Evolutionary conservation across 2,797 vertebrate species (phyloP).

Genomic region (Anolis apletophallus): DNA sequence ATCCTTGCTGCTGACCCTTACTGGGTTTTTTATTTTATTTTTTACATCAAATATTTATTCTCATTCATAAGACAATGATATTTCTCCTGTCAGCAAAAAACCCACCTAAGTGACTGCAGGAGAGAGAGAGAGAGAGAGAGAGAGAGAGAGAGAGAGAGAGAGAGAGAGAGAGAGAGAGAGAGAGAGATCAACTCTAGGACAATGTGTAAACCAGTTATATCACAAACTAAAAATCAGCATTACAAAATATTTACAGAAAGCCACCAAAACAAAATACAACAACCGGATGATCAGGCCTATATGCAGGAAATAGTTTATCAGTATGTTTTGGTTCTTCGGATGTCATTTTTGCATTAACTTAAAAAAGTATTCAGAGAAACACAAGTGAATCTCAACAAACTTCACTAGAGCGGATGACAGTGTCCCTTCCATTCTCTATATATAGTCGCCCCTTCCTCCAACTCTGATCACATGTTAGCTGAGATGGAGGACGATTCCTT

Average conservation of each 20-base stretch:
- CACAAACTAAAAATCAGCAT: conserved; percentile 76
- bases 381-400: background rate
- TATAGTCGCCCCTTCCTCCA: background rate
- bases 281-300: conserved; percentile 59
- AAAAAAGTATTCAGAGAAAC: conserved; percentile 52
- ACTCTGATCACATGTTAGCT: conserved; percentile 52
- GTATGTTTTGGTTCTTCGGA: conserved; percentile 52
- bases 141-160: too few species aligned
- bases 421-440: conserved; percentile 21
- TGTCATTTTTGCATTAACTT: conserved; percentile 53
- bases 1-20: too few species aligned
- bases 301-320: conserved; percentile 59
- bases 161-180: too few species aligned
- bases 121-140: too few species aligned
- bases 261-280: conserved; percentile 70
- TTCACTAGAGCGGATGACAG: fast-evolving
- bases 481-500: conserved; percentile 49
- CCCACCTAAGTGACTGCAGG: conserved; percentile 65
- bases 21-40: too few species aligned
- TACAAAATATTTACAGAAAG: conserved; percentile 83
- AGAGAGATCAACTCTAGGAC: conserved; percentile 62
- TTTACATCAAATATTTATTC: conserved; percentile 80
- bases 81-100: conserved; percentile 65
- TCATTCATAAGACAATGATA: conserved; percentile 73
- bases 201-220: conserved; percentile 68